Base-by-base conservation (phyloP, 2,888 invertebrate genomes). In the Parnassius glacialis region DNA sequence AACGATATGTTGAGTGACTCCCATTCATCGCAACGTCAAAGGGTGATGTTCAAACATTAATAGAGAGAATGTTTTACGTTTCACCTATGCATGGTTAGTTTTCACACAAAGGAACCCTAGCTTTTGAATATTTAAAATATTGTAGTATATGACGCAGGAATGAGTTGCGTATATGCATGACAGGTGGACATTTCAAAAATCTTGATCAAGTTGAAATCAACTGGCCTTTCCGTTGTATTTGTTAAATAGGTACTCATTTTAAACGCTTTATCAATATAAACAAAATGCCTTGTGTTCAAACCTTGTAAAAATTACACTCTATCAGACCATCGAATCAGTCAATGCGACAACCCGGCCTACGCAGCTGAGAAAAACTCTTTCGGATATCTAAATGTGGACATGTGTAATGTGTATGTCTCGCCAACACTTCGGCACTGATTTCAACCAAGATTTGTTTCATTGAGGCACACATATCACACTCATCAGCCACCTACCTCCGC, bases 1-100 rank as follows among this genome's bases (percentile, higher is more conserved):
- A 91, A 91, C 90, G 90, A 91, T 79, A 79, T 81, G 86, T 89
- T 90, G 90, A 90, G 90, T 88, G 89, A 90, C 84, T 87, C 76
- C 88, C 85, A 89, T 90, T 90, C 85, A 88, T 79, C 68, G 79
- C 75, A 68, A 75, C 81, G 79, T 87, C 89, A 90, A 89, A 90
- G 87, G 84, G 86, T 85, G 85, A 86, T 83, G 85, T 87, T 59
- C 87, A 86, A 85, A 81, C 87, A 87, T 89, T 87, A 89, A 90
- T 88, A 90, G 84, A 85, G 81, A 76, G 79, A 75, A 86, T 84
- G 80, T 85, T 83, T 81, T 74, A 81, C 80, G 75, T 82, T 79
- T 84, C 79, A 79, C 71, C 74, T 81, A 76, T 78, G 74, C 80
- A 74, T 74, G 69, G 69, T 75, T 74, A 69, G 71, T 72, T 71